Conservation (phyloP, 92 coral and sea anemone species). For the Umimayanthus chanpuru region DNA sequence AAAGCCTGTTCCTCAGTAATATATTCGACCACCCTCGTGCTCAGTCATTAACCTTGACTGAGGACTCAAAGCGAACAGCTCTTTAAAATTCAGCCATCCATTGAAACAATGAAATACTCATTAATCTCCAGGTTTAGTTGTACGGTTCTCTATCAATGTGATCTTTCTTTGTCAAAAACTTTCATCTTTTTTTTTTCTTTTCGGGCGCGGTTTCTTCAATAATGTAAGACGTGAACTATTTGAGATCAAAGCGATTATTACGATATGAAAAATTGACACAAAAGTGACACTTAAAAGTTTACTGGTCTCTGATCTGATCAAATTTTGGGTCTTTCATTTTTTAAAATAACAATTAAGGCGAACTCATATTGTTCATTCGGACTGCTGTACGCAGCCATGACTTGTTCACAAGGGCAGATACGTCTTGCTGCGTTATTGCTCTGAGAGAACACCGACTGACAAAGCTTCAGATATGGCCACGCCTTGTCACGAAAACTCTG, state of each 20-base stretch:
- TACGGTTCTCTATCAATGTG: background rate
- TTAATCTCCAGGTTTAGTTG: background rate
- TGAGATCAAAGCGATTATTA: background rate
- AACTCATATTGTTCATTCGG: background rate
- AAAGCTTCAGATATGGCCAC: background rate
- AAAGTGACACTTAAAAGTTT: slow-evolving; percentile 17
- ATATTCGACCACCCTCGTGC: slow-evolving; percentile 47
- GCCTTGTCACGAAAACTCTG: slow-evolving; percentile 12
- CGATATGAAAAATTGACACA: background rate
- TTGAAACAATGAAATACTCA: background rate
- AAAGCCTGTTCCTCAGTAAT: background rate
- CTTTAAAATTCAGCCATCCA: slow-evolving; percentile 5
- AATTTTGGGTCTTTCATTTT: background rate
- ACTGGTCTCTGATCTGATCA: slow-evolving; percentile 25
- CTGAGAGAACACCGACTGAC: background rate
- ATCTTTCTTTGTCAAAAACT: background rate
- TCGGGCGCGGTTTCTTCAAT: slow-evolving; percentile 31
- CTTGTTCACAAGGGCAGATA: background rate
- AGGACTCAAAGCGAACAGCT: background rate
- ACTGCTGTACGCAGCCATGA: background rate
- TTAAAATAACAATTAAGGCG: background rate
- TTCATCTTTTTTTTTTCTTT: background rate
- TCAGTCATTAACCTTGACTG: slow-evolving; percentile 19
- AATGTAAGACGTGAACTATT: background rate
- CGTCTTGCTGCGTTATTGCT: background rate